These are phyloP conservation scores for Lydus trimaculatus DNA, from an alignment of 2,888 invertebrate genomes.

Conservation along the genomic window DNA sequence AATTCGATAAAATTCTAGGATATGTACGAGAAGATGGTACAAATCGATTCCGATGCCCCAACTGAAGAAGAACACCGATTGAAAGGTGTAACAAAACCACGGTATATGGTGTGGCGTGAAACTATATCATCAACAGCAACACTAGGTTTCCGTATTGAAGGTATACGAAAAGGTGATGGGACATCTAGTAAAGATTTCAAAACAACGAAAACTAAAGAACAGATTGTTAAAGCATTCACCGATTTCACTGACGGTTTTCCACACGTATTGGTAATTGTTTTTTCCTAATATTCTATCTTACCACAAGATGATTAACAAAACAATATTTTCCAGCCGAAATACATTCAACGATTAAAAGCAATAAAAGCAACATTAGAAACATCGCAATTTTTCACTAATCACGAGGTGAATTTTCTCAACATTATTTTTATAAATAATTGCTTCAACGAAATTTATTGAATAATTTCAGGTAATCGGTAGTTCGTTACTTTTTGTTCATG, in stretches of 20 bases:
- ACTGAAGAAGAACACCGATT: slow-evolving; percentile 88
- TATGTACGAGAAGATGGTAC: slow-evolving; percentile 98
- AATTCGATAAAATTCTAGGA: slow-evolving; percentile 65
- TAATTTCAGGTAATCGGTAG: slow-evolving; percentile 82
- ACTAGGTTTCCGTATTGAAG: slow-evolving; percentile 96
- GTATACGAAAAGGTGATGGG: slow-evolving; percentile 88
- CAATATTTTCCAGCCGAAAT: slow-evolving; percentile 71
- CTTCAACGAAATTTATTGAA: not conserved
- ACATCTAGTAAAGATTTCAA: slow-evolving; percentile 95
- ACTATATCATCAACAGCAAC: slow-evolving; percentile 97
- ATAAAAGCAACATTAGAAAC: slow-evolving; percentile 83
- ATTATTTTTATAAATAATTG: not conserved
- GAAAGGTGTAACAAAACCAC: slow-evolving; percentile 92
- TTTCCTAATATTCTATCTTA: not conserved
- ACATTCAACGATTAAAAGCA: slow-evolving; percentile 83
- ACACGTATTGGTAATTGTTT: slow-evolving; percentile 75
- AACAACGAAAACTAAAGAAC: slow-evolving; percentile 85
- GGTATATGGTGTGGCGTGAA: slow-evolving; percentile 96
- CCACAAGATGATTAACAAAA: not conserved
- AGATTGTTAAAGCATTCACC: slow-evolving; percentile 80
- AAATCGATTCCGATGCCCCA: slow-evolving; percentile 88
- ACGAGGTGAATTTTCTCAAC: slow-evolving; percentile 69
- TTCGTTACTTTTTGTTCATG: slow-evolving; percentile 94
- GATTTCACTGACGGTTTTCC: slow-evolving; percentile 83
- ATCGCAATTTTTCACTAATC: slow-evolving; percentile 89